Evolutionary conservation across 2,797 vertebrate species (phyloP), one percentile per base, ranked within the genome.

Genomic region (Halcyon badia): DNA sequence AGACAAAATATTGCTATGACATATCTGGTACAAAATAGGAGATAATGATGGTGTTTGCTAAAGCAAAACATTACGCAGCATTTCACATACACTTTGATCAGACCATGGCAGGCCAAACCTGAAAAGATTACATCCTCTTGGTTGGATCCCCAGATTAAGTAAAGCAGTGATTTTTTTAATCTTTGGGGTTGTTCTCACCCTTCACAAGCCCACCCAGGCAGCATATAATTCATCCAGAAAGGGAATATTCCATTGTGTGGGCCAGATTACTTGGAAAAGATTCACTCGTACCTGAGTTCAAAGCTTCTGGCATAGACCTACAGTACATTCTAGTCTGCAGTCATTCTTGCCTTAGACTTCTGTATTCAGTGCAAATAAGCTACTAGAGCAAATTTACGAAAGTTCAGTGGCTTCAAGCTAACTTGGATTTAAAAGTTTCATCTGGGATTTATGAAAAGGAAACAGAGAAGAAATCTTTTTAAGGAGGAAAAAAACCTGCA

Each of bases 141-240:
- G 26, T 66, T 89, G 8, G 54, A 41, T 82, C 56, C 58, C 44
- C 3, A 2, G 5, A 51, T 91, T 21, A 82, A 82, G 30, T 25
- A 16, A 14, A 95, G 18, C 11, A 61, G 33, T 33, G 42, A 70
- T 49, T 81, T 80, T 90, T 80, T 83, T 56, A 57, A 83, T 93
- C 81, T 68, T 84, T 49, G 26, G 3, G 3, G 2, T 72, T 46
- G 78, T 64, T 51, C 88, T 92, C 92, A 92, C 71, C 24, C 70
- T 97, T 92, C 86, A 83, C 35, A 93, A 91, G 90, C 88, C 95
- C 97, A 97, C 96, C 95, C 96, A 96, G 90, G 93, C 79, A 94
- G 76, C 9, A 28, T 28, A 44, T 56, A 90, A 87, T 91, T 92
- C 90, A 87, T 46, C 30, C 87, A 95, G 86, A 83, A 76, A 95